phyloP scores from a whole-genome alignment of 2,113 vertebrate species.

The Myiopsitta monachus region DNA sequence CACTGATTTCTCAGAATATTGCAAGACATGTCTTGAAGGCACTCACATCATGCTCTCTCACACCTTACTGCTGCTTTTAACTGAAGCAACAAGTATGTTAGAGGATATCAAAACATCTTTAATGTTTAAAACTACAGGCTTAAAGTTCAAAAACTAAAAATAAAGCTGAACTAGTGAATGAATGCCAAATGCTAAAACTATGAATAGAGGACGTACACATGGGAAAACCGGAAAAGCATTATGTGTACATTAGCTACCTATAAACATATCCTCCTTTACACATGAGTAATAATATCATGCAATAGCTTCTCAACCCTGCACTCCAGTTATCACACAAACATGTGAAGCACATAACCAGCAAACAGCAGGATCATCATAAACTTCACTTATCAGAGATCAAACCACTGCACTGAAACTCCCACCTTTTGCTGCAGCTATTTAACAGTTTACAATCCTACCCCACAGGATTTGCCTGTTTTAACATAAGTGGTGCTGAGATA shows the following conservation, averaged over 20 bases:
- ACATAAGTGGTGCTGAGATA: not conserved
- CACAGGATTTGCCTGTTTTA: not conserved
- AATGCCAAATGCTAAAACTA: not conserved
- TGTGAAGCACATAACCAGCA: not conserved
- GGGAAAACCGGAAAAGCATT: not conserved
- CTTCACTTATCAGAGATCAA: not conserved
- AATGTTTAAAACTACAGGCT: not conserved
- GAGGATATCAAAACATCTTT: not conserved
- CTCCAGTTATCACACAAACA: fast-evolving
- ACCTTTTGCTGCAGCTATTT: not conserved
- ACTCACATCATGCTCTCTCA: not conserved
- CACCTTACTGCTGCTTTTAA: not conserved
- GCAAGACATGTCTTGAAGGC: not conserved
- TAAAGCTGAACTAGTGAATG: not conserved
- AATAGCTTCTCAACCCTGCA: not conserved
- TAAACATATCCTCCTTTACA: not conserved
- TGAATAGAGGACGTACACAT: not conserved
- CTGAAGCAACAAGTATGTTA: not conserved
- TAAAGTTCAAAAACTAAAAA: not conserved
- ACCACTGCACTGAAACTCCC: not conserved
- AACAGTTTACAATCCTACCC: not conserved
- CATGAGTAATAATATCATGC: not conserved
- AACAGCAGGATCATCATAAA: not conserved
- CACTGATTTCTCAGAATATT: not conserved
- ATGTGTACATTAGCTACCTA: not conserved